Conservation (phyloP, 2,797 vertebrate genomes). For the Acipenser ruthenus region DNA sequence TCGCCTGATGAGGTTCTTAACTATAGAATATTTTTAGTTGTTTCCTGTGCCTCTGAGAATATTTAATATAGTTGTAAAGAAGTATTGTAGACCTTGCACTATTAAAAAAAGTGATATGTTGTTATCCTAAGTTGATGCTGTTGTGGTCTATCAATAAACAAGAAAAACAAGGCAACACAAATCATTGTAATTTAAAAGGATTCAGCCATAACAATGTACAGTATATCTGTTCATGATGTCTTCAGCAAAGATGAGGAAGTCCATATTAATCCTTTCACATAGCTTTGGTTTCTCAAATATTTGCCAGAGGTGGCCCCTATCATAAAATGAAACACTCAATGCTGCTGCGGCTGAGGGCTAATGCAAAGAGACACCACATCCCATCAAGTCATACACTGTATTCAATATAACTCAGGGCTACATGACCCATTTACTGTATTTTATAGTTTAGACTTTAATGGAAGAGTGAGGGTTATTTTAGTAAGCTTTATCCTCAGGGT, state of each 20-base stretch:
- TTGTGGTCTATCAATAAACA: no score
- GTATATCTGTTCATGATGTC: neutral
- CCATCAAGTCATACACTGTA: conserved; percentile 28
- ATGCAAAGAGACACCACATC: conserved; percentile 28
- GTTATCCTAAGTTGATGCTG: no score
- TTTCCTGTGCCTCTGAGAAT: no score
- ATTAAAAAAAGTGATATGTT: no score
- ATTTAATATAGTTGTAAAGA: no score
- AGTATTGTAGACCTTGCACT: no score
- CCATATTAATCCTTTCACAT: no score
- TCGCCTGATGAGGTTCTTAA: no score
- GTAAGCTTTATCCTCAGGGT: neutral
- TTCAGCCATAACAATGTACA: no score
- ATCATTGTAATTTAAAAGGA: no score
- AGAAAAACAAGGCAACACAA: no score
- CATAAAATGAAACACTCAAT: neutral
- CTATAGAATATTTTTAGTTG: no score
- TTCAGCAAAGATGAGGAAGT: neutral
- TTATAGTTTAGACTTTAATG: conserved; percentile 14
- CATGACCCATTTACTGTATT: conserved; percentile 27
- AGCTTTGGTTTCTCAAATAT: neutral
- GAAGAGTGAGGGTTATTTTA: conserved; percentile 3
- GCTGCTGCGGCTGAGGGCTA: conserved; percentile 30
- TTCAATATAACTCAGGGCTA: conserved; percentile 37
- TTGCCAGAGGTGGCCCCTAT: neutral